Evolutionary conservation across 2,888 invertebrate genomes (phyloP).

Genomic region (Callosobruchus maculatus): DNA sequence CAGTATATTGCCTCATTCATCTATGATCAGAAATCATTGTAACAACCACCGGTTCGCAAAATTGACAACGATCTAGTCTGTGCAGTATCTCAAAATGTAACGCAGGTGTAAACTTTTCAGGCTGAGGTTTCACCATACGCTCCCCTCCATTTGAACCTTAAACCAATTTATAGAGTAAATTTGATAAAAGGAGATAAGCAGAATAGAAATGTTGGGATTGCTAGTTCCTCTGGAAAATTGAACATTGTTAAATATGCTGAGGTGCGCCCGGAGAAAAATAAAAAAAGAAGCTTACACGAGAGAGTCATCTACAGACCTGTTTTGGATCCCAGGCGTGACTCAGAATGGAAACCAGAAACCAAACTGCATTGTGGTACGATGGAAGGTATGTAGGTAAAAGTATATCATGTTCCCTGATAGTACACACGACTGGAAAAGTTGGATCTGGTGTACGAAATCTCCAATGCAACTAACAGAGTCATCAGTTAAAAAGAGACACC

Average conservation of each 20-base stretch:
- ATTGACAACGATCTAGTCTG: too few species aligned
- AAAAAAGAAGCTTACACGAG: constrained; percentile 13
- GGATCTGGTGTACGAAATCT: too few species aligned
- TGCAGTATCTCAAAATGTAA: too few species aligned
- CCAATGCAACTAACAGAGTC: too few species aligned
- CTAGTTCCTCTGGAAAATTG: constrained; percentile 18
- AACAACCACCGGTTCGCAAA: too few species aligned
- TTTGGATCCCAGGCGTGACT: constrained; percentile 4
- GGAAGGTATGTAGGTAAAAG: constrained; percentile 18
- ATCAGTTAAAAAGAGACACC: too few species aligned
- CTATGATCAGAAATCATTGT: too few species aligned
- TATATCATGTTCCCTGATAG: too few species aligned
- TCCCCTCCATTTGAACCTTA: constrained; percentile 58
- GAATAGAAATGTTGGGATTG: constrained; percentile 32
- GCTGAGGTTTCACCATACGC: constrained; percentile 60
- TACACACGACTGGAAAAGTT: too few species aligned
- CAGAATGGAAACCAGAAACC: constrained; percentile 6
- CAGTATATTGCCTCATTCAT: too few species aligned
- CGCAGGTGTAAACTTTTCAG: too few species aligned
- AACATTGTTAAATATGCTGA: constrained; percentile 23
- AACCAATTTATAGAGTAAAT: constrained; percentile 60
- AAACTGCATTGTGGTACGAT: constrained; percentile 23
- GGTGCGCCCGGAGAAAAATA: constrained; percentile 11
- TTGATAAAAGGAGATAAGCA: constrained; percentile 47
- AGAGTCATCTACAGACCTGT: constrained; percentile 26